phyloP scores from a whole-genome alignment of 2,888 invertebrate genomes.

The Sarcophaga subvicina region DNA sequence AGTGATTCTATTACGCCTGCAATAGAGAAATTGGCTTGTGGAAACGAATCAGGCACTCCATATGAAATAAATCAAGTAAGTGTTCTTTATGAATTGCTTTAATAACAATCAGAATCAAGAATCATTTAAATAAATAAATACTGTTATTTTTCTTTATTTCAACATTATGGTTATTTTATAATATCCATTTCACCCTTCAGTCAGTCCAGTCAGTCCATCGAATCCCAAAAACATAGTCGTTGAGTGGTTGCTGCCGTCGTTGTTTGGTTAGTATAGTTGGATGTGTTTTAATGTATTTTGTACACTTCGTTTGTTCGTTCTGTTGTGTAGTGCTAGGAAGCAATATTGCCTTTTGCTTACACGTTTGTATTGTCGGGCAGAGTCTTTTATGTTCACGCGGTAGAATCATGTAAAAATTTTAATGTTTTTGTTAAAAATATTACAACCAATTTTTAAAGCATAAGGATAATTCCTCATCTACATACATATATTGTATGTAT shows the following conservation, averaged over 20 bases:
- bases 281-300: neutral
- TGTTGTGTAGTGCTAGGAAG: conserved; percentile 8
- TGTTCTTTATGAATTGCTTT: neutral
- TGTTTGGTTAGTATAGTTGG: conserved; percentile 37
- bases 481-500: no score
- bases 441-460: no score
- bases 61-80: neutral
- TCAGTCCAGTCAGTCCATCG: neutral
- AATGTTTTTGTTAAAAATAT: no score
- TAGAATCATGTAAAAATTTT: no score
- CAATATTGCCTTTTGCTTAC: neutral
- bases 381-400: no score
- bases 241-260: conserved; percentile 33
- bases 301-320: conserved; percentile 9
- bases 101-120: neutral
- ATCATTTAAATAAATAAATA: neutral
- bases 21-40: neutral
- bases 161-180: neutral
- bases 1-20: neutral
- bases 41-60: neutral
- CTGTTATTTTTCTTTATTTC: neutral
- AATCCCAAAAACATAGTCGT: neutral
- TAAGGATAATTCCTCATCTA: no score
- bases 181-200: neutral
- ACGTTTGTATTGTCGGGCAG: neutral